Base-by-base conservation (phyloP, 2,888 invertebrate species). In the Dermolepida albohirtum region DNA sequence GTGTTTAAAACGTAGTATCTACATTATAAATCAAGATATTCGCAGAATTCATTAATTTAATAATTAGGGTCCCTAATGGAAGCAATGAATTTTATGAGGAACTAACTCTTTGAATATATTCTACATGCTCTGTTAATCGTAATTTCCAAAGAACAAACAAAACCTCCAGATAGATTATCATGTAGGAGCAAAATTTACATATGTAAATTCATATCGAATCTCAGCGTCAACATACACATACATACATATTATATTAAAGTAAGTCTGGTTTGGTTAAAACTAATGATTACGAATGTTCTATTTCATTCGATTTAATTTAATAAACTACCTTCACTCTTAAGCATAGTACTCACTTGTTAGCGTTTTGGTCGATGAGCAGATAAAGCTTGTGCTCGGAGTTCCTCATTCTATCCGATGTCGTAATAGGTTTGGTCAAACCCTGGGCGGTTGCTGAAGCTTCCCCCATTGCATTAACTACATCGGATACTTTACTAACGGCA, bases 371-470 rank as follows among this genome's bases (percentile, higher is more conserved):
- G 34, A 86, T 81, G 22, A 88, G 82, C 5, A 89, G 78, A 74
- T 88, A 89, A 57, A 89, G 77, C 54, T 80, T 81, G 69, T 88
- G 87, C 72, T 88, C 86, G 71, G 87, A 83, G 80, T 87, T 86
- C 80, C 89, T 76, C 44, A 93, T 81, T 75, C 90, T 89, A 16
- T 90, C 88, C 0, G 91, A 87, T 0, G 90, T 90, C 17, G 93
- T 94, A 73, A 94, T 91, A 0, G 91, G 87, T 77, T 89, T 91
- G 73, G 84, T 87, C 1, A 94, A 85, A 1, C 90, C 91, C 82
- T 94, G 94, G 2, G 92, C 92, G 14, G 82, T 80, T 0, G 93
- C 91, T 1, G 94, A 94, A 66, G 89, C 87, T 79, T 89, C 86
- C 0, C 94, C 94, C 78, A 94, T 86, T 7, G 83, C 84, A 80